A percentile compares a stretch with the other conserved stretches of the same genome.
Evolutionary conservation across 2,797 vertebrate species (phyloP).

Genomic region (Coranthus polyacanthus): DNA sequence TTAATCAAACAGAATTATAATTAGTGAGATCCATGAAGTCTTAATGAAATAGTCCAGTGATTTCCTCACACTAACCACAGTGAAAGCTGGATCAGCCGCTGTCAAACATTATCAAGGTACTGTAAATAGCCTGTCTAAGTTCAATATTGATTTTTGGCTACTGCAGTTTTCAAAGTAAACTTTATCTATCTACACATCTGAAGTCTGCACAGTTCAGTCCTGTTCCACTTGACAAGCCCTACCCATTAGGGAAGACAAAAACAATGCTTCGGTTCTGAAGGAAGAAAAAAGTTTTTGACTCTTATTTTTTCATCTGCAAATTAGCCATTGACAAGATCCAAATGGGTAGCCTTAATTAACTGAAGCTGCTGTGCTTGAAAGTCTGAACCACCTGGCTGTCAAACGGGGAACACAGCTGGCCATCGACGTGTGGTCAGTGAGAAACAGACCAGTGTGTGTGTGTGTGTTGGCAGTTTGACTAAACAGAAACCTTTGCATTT

Average conservation of each 20-base stretch:
- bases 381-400: constrained; percentile 70
- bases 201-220: constrained; percentile 33
- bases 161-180: constrained; percentile 57
- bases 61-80: constrained; percentile 31
- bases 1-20: not conserved
- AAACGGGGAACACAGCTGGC: constrained; percentile 57
- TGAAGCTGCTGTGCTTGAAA: constrained; percentile 50
- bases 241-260: constrained; percentile 45
- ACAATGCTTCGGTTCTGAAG: constrained; percentile 30
- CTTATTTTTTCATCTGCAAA: constrained; percentile 53
- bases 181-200: constrained; percentile 50
- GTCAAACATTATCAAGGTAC: constrained; percentile 72
- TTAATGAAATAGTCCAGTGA: constrained; percentile 13
- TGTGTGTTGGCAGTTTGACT: not conserved
- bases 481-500: constrained; percentile 2
- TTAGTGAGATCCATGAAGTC: not conserved
- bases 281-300: constrained; percentile 29
- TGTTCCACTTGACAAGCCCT: constrained; percentile 45
- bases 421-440: constrained; percentile 42
- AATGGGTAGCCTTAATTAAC: constrained; percentile 71
- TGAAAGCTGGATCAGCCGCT: constrained; percentile 48
- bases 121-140: constrained; percentile 67
- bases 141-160: constrained; percentile 73
- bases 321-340: constrained; percentile 65
- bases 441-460: not conserved